These are phyloP conservation scores for Edolisoma coerulescens DNA, from an alignment of 2,113 vertebrate species.

Conservation along the genomic window DNA sequence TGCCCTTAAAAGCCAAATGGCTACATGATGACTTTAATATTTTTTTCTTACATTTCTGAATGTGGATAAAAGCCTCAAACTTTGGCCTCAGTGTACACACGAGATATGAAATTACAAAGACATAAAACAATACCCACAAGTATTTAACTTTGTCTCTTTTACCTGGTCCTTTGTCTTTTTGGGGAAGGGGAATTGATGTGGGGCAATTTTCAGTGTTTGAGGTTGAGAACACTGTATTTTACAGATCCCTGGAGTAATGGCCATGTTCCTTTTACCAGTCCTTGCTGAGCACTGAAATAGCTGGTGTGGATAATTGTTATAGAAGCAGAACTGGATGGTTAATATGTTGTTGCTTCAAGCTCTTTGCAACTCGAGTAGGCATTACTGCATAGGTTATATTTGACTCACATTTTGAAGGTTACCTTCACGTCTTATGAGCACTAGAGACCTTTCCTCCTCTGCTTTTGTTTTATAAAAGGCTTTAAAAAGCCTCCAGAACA, in stretches of 20 bases:
- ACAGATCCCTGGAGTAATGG: not conserved
- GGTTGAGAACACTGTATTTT: not conserved
- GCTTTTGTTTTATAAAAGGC: not conserved
- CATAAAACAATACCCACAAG: not conserved
- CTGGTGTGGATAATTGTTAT: not conserved
- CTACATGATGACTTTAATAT: not conserved
- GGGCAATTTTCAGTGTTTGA: not conserved
- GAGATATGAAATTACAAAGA: not conserved
- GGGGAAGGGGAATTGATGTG: not conserved
- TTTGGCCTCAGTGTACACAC: not conserved
- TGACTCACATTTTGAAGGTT: not conserved
- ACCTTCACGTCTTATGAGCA: not conserved
- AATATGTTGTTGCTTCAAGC: not conserved
- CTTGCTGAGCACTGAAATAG: not conserved
- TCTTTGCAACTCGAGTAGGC: not conserved
- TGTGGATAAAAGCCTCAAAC: not conserved
- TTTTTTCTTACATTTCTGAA: not conserved
- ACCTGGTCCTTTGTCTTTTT: not conserved
- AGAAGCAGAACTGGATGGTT: not conserved
- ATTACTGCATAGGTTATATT: not conserved
- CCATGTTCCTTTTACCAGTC: not conserved
- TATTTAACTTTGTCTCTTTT: not conserved
- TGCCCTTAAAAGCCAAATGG: not conserved
- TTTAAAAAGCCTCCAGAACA: rapidly evolving
- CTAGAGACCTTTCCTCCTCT: not conserved